Evolutionary conservation across 1,140 invertebrate genomes (phyloP), one percentile per base, ranked within the genome.

Genomic region (Heliconius eleuchia): DNA sequence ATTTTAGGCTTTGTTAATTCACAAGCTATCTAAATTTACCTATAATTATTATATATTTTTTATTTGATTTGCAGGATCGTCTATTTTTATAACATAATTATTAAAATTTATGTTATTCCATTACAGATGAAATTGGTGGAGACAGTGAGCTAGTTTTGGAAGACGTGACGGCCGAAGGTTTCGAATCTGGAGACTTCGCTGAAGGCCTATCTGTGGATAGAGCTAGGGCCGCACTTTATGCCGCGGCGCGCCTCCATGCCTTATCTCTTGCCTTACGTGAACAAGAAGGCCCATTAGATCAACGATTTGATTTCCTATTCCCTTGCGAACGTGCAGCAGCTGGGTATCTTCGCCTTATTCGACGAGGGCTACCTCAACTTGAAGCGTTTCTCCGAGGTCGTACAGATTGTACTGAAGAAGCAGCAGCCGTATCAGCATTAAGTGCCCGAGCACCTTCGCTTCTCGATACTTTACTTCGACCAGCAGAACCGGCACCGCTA

Each of bases 311-410:
- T 11, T 97, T 97, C 84, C 95, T 97, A 7, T 97, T 97, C 81
- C 96, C 97, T 84, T 97, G 97, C 11, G 96, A 96, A 3, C 94
- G 96, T 79, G 97, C 97, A 0, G 97, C 97, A 0, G 96, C 97
- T 81, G 97, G 97, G 2, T 97, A 97, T 84, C 96, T 97, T 73
- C 96, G 97, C 80, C 91, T 97, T 13, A 96, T 97, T 0, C 96
- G 97, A 85, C 95, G 97, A 73, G 97, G 97, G 7, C 89, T 97
- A 8, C 97, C 97, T 0, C 97, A 97, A 86, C 91, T 97, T 9
- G 96, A 96, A 50, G 95, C 95, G 73, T 97, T 97, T 85, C 88
- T 97, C 16, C 95, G 96, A 82, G 95, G 95, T n/a, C 95, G 96
- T 71, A 95, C 96, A 0, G 96, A 96, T 79, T 94, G 93, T 78